A percentile compares a stretch with the other conserved stretches of the same genome.
Evolutionary conservation across 2,797 vertebrate species (phyloP).

Genomic region (Tinamus major): DNA sequence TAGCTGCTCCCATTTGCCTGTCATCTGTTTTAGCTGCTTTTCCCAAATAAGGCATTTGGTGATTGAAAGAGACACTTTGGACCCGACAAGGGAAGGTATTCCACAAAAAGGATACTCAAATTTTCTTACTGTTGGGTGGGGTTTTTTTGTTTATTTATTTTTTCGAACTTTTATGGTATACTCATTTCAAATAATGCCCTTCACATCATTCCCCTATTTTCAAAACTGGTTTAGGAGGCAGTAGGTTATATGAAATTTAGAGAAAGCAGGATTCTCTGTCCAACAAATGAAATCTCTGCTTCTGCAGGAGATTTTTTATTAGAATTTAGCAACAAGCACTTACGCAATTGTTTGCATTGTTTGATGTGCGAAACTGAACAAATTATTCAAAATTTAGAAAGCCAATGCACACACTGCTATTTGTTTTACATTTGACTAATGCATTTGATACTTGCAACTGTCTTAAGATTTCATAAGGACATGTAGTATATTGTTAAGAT

Average conservation of each 20-base stretch:
- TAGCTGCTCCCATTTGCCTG: background rate
- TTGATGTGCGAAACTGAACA: background rate
- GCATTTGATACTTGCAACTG: background rate
- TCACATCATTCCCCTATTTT: background rate
- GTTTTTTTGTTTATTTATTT: no score
- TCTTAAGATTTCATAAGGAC: background rate
- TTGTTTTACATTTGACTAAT: fast-evolving
- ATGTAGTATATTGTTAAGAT: background rate
- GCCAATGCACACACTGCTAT: background rate
- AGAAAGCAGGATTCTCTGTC: fast-evolving
- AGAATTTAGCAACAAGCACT: background rate
- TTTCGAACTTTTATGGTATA: background rate
- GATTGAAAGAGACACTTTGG: background rate
- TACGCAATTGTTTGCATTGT: background rate
- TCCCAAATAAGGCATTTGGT: background rate
- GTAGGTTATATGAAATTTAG: background rate
- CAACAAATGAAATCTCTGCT: background rate
- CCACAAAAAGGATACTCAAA: background rate
- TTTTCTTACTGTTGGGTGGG: no score
- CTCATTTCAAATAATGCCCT: background rate
- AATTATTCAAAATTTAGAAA: background rate
- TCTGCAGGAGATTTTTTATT: background rate
- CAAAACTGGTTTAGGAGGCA: background rate
- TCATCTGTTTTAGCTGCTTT: background rate
- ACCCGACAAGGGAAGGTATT: background rate